phyloP scores from a whole-genome alignment of 2,888 invertebrate species.

The Hermaeophaga mercurialis region DNA sequence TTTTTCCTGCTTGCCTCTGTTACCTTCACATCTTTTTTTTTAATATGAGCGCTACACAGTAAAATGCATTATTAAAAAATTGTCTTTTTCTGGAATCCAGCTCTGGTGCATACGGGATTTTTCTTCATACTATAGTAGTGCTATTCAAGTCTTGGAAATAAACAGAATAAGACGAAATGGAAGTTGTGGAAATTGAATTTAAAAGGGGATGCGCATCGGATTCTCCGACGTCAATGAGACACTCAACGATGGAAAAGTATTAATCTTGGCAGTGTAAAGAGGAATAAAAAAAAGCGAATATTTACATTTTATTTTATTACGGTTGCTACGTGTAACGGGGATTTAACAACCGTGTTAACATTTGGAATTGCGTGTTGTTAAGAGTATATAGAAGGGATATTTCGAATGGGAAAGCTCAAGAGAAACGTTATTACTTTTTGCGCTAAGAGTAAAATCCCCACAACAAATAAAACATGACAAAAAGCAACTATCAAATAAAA shows the following conservation, averaged over 20 bases:
- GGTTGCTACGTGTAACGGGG: not conserved
- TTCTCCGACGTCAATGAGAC: slow-evolving; percentile 6
- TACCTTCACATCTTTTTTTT: too few species aligned
- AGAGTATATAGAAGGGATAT: not conserved
- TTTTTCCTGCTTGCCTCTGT: too few species aligned
- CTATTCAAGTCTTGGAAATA: slow-evolving; percentile 13
- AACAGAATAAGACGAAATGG: slow-evolving; percentile 13
- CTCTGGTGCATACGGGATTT: not conserved
- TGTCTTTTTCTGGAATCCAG: slow-evolving; percentile 1
- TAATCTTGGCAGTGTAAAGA: not conserved
- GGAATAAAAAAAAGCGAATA: slow-evolving; percentile 1
- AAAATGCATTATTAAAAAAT: too few species aligned
- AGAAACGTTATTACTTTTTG: not conserved
- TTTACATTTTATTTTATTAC: slow-evolving; percentile 12
- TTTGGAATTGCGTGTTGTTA: not conserved
- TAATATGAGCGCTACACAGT: too few species aligned
- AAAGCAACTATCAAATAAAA: too few species aligned
- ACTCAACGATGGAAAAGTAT: slow-evolving; percentile 2
- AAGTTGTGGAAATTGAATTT: slow-evolving; percentile 9
- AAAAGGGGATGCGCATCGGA: slow-evolving; percentile 15
- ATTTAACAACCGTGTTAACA: slow-evolving; percentile 6
- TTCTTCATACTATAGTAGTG: not conserved
- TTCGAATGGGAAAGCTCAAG: not conserved
- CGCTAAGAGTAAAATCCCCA: too few species aligned
- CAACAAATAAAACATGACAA: too few species aligned